Evolutionary conservation across 2,113 vertebrate genomes (phyloP).

Genomic region (Plecturocebus donacophilus): DNA sequence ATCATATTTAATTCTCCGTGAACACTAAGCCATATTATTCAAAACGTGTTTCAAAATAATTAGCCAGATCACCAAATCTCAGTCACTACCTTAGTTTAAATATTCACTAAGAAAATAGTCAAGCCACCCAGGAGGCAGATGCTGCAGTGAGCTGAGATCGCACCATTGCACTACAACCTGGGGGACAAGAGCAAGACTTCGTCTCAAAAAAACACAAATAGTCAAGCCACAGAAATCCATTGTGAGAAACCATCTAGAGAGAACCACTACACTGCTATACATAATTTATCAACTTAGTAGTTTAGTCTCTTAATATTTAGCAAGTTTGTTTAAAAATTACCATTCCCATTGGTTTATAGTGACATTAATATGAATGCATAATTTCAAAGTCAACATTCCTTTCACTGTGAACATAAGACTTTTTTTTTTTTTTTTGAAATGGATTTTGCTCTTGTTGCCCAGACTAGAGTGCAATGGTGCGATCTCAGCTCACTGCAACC

Average conservation of each 20-base stretch:
- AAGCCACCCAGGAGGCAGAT: no score
- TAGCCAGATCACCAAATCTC: slow-evolving; percentile 31
- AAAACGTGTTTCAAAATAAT: slow-evolving; percentile 65
- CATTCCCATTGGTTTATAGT: slow-evolving; percentile 47
- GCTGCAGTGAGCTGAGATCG: no score
- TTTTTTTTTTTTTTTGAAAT: no score
- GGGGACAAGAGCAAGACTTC: no score
- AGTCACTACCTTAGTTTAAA: neutral
- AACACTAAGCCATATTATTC: slow-evolving; percentile 56
- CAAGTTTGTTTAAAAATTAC: slow-evolving; percentile 43
- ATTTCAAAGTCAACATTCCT: slow-evolving; percentile 65
- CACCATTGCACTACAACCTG: no score
- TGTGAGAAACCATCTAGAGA: neutral
- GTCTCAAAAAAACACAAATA: no score
- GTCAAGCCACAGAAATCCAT: slow-evolving; percentile 44
- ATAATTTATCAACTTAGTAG: slow-evolving; percentile 53
- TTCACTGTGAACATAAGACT: slow-evolving; percentile 39
- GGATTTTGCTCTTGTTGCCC: no score
- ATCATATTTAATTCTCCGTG: slow-evolving; percentile 63
- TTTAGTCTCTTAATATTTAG: slow-evolving; percentile 59
- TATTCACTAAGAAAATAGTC: slow-evolving; percentile 27
- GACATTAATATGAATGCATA: slow-evolving; percentile 64
- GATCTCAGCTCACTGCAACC: no score
- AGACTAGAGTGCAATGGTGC: no score
- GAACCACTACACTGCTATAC: slow-evolving; percentile 22